phyloP scores from a whole-genome alignment of 2,113 vertebrate genomes.

The Myrmophylax atrothorax region DNA sequence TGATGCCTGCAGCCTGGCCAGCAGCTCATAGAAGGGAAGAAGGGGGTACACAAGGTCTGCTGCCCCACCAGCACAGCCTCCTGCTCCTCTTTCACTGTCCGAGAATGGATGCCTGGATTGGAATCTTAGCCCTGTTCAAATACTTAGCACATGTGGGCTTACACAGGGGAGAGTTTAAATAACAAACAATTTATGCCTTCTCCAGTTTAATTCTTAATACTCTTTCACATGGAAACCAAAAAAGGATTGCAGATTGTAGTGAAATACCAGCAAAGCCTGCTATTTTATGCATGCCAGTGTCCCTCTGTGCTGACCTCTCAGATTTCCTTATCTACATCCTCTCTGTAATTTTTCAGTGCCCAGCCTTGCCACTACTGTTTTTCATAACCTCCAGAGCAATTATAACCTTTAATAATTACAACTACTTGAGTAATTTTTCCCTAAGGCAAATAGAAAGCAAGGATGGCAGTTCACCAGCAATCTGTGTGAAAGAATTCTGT shows the following conservation, averaged over 20 bases:
- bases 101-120: background rate
- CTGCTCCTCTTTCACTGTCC: rapidly evolving
- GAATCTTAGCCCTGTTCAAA: background rate
- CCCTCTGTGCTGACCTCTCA: background rate
- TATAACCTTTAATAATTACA: background rate
- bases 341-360: background rate
- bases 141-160: background rate
- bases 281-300: background rate
- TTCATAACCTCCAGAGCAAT: background rate
- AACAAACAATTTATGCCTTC: background rate
- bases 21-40: background rate
- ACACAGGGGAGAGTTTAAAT: background rate
- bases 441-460: background rate
- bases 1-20: background rate
- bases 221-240: background rate
- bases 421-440: background rate
- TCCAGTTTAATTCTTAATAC: background rate
- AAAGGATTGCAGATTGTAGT: background rate
- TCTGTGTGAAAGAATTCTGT: background rate
- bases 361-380: background rate
- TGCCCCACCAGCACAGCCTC: rapidly evolving
- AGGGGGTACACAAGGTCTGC: rapidly evolving
- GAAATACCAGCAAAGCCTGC: background rate
- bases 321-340: background rate
- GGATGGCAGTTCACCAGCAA: background rate